Base-by-base conservation (phyloP, 2,888 invertebrate genomes). In the Drosophila greeni region DNA sequence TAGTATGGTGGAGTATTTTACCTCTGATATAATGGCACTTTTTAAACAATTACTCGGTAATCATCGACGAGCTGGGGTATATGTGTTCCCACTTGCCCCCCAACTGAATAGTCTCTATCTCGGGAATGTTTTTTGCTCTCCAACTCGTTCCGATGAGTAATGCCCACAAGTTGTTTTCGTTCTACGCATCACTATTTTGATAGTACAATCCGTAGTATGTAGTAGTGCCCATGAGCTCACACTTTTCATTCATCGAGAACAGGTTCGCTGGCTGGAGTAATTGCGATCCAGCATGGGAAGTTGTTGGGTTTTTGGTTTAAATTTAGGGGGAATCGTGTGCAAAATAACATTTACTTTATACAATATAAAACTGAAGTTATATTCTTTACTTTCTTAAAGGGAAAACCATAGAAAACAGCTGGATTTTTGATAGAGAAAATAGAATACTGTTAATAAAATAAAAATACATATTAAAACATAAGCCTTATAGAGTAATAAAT, bases 1-100 rank as follows among this genome's bases (percentile, higher is more conserved):
- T 11, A 24, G 23, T 24, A 24, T 34, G 18, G 18, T 26, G 33
- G 1, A 14, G 16, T 54, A 18, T 54, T 34, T 26, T 37, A 14
- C 16, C 40, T 7, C 23, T 26, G 54, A 34, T 33, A 18, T 24
- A 18, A 34, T 53, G 12, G 1, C 55, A 36, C 36, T 55, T 55
- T 55, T 36, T 29, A 36, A 36, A 29, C 56, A 56, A 37, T 56
- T 26, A 26, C 24, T n/a, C 55, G 34, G 26, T 36, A 55, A 53
- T 26, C 34, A 53, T 20, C 31, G 52, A 24, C 8, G 7, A 34
- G 53, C 4, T 12, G 55, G 55, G 55, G n/a, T 54, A 34, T 54
- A 55, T 26, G 26, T 5, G 26, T 23, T n/a, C 16, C 16, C 18
- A 55, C n/a, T 9, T 26, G 12, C 4, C n/a, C 12, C 54, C 26